Base-by-base conservation (phyloP, 2,113 vertebrate genomes). In the Cardinalis cardinalis region DNA sequence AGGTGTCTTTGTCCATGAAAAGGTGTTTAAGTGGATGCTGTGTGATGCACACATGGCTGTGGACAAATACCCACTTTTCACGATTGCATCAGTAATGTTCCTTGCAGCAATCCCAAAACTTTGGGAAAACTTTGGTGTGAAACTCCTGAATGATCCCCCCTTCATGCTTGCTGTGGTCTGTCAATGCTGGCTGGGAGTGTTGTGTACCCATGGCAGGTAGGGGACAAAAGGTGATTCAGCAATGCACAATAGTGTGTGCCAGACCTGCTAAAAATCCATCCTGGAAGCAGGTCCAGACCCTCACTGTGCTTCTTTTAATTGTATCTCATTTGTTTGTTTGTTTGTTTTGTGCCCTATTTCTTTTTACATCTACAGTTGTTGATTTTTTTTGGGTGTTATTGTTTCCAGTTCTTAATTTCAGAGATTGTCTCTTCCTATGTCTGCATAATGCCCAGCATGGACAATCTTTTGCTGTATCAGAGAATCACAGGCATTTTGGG, bases 291-390 rank as follows among this genome's bases (percentile, higher is more conserved):
- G 25, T 68, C 31, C 49, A 64, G 18, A 43, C 63, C 19, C 9
- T 89, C 61, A 14, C 55, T 72, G 80, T 23, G 3, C 23, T 55
- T 23, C 18, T 46, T 85, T 20, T 29, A 44, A 19, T 52, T 65
- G 6, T 18, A 16, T 29, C 10, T 31, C 0, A 0, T 12, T 10
- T 10, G 12, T 17, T 38, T 36, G 36, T 36, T 41, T 25, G 1
- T 2, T 56, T 59, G 2, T 76, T 84, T 48, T 86, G 2, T 71
- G 21, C 4, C 28, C 7, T 69, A 7, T 3, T 41, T 78, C 6
- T 75, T 79, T 17, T 18, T 72, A 19, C 3, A 24, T 52, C 13
- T 52, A 24, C 7, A 18, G 1, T 8, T 58, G 31, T 20, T 32
- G 19, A 24, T 43, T 18, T 71, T 49, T 16, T 3, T 41, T 36